These are phyloP conservation scores for Pteronotus mesoamericanus DNA, from an alignment of 2,797 vertebrate genomes.

Conservation along the genomic window DNA sequence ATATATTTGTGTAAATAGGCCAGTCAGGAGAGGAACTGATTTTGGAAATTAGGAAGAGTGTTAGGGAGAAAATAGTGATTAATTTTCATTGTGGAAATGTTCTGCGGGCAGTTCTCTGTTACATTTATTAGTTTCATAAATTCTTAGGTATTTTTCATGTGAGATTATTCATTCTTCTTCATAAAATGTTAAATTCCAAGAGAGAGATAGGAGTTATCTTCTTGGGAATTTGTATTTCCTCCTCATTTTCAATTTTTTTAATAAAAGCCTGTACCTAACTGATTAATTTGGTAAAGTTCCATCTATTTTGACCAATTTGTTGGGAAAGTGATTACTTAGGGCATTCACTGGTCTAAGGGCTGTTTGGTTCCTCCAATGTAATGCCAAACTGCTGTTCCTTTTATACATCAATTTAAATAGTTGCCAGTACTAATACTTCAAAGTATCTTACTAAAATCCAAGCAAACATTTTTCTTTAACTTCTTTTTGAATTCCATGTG, in stretches of 20 bases:
- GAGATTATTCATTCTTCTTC: background rate
- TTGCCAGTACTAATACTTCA: background rate
- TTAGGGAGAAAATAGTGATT: background rate
- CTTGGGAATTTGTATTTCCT: background rate
- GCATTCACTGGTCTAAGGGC: background rate
- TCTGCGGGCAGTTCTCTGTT: background rate
- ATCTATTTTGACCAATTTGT: background rate
- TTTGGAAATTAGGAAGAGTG: background rate
- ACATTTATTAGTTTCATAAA: background rate
- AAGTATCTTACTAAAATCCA: background rate
- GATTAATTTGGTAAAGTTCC: background rate
- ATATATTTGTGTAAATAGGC: background rate
- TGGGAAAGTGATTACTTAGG: background rate
- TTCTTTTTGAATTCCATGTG: background rate
- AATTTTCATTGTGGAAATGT: conserved; percentile 18
- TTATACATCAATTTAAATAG: background rate
- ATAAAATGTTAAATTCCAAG: background rate
- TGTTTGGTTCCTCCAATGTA: background rate
- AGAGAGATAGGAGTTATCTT: background rate
- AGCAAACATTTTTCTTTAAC: background rate
- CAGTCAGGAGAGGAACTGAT: background rate
- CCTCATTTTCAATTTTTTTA: background rate
- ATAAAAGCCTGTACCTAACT: background rate
- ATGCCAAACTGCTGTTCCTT: background rate
- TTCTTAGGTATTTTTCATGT: background rate